Conservation (phyloP, 2,888 invertebrate species). For the Cheilosia vernalis region DNA sequence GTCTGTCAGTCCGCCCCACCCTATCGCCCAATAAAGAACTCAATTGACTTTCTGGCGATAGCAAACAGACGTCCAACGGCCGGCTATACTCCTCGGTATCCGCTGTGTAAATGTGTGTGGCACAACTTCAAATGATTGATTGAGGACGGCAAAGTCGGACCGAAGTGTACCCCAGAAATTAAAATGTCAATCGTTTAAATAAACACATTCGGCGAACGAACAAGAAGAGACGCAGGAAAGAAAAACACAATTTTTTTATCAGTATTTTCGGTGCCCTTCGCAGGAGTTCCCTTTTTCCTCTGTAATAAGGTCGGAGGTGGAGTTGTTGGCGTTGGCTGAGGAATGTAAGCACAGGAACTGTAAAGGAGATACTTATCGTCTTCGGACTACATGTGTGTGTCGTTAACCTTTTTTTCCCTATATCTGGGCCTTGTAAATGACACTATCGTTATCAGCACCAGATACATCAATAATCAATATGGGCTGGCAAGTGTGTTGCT, state of each 20-base stretch:
- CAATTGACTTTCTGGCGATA: slow-evolving; percentile 62
- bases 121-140: slow-evolving; percentile 65
- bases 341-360: neutral
- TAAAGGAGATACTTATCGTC: slow-evolving; percentile 42
- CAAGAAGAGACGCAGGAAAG: slow-evolving; percentile 1
- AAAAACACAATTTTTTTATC: slow-evolving; percentile 36
- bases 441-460: slow-evolving; percentile 51
- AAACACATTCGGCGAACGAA: slow-evolving; percentile 45
- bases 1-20: slow-evolving; percentile 22
- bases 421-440: slow-evolving; percentile 12
- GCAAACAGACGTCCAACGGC: slow-evolving; percentile 25
- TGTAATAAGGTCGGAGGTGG: neutral
- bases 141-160: slow-evolving; percentile 46
- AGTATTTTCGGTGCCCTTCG: neutral
- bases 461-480: slow-evolving; percentile 32
- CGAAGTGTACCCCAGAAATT: slow-evolving; percentile 55
- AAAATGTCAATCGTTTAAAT: slow-evolving; percentile 71
- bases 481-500: slow-evolving; percentile 15
- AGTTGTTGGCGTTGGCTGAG: neutral
- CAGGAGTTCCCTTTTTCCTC: slow-evolving; percentile 1
- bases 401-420: slow-evolving; percentile 41
- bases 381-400: slow-evolving; percentile 32
- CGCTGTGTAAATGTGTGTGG: neutral
- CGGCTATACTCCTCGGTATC: neutral
- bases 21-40: slow-evolving; percentile 65